These are phyloP conservation scores for Criorhina ranunculi DNA, from an alignment of 2,888 invertebrate genomes.

Conservation along the genomic window DNA sequence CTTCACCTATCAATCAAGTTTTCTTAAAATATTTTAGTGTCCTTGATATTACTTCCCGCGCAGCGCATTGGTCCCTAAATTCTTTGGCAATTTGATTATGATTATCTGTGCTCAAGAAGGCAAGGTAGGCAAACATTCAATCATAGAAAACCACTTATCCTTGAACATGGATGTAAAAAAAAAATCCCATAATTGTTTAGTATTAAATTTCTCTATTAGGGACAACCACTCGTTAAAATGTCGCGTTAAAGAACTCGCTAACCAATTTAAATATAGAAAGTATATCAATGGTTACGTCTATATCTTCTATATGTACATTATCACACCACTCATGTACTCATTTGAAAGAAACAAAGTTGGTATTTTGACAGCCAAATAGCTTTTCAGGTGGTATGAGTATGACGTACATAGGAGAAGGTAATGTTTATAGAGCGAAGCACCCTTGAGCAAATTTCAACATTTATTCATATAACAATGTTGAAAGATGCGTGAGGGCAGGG, in stretches of 20 bases:
- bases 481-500: background rate
- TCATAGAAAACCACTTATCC: conserved; percentile 14
- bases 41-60: conserved; percentile 1
- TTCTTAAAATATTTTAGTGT: conserved; percentile 12
- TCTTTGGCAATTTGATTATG: conserved; percentile 10
- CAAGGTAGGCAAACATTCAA: conserved; percentile 27
- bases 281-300: background rate
- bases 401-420: too few species aligned
- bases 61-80: background rate
- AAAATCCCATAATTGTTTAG: conserved; percentile 13
- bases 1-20: conserved; percentile 14
- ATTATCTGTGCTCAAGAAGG: conserved; percentile 5
- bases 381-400: background rate
- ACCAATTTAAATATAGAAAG: conserved; percentile 1
- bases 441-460: conserved; percentile 1
- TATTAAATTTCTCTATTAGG: conserved; percentile 18
- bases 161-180: background rate
- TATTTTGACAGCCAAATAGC: background rate
- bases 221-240: background rate
- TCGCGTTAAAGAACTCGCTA: background rate
- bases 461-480: background rate
- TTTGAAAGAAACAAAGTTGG: conserved; percentile 4
- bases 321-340: background rate
- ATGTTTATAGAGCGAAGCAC: background rate
- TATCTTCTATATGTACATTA: background rate